Percentiles rank a stretch among this genome's conserved stretches.
phyloP scores from a whole-genome alignment of 2,797 vertebrate species.

The Sebastiscus tertius region DNA sequence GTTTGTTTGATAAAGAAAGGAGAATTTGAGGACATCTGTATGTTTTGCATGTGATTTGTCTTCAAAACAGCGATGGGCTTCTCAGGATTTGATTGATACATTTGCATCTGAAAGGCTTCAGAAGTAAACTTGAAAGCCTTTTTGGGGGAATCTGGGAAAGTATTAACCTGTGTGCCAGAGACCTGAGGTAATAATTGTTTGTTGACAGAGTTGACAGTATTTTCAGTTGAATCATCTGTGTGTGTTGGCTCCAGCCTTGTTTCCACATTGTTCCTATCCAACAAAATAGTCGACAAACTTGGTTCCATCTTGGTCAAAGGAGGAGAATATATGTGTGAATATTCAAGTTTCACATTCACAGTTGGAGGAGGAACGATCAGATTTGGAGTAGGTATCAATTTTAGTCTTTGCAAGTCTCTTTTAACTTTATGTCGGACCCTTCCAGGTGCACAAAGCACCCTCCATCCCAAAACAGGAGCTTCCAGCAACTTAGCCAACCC shows the following conservation, averaged over 20 bases:
- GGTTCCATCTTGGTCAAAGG: neutral
- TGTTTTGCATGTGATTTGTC: neutral
- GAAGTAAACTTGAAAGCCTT: neutral
- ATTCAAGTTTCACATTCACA: neutral
- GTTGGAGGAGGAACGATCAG: neutral
- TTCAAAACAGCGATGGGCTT: neutral
- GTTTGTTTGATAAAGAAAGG: neutral
- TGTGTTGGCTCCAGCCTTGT: neutral
- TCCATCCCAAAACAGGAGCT: constrained; percentile 63
- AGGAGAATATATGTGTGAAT: neutral
- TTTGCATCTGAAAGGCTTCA: neutral
- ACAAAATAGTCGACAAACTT: neutral
- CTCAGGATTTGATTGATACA: neutral
- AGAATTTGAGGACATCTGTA: neutral
- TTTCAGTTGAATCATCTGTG: neutral
- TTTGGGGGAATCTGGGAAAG: neutral
- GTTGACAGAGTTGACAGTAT: neutral
- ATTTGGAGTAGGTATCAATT: constrained; percentile 48
- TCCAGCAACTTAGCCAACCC: constrained; percentile 53
- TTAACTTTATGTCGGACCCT: constrained; percentile 4
- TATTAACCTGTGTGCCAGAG: neutral
- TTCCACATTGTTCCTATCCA: neutral
- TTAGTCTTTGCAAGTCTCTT: neutral
- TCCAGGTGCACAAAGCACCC: constrained; percentile 48
- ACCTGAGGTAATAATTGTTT: neutral